A percentile compares a stretch with the other conserved stretches of the same genome.
phyloP scores from a whole-genome alignment of 2,797 vertebrate species.

The Heliangelus exortis region DNA sequence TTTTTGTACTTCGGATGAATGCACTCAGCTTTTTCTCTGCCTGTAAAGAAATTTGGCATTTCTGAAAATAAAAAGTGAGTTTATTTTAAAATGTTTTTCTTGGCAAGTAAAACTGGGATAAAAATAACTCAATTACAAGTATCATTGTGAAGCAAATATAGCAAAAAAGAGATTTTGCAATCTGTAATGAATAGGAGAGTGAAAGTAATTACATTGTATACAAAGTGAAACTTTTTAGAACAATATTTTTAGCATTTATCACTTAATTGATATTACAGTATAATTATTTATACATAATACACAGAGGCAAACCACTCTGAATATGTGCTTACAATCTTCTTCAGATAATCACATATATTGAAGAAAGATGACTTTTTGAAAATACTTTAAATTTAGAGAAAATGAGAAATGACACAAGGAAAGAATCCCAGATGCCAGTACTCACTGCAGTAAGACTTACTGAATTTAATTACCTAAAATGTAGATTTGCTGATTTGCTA shows the following conservation, averaged over 20 bases:
- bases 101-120: not conserved
- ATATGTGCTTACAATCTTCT: not conserved
- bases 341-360: not conserved
- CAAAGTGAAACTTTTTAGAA: not conserved
- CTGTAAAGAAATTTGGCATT: not conserved
- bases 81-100: not conserved
- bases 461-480: conserved; percentile 42
- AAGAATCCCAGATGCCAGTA: not conserved
- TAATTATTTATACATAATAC: not conserved
- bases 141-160: not conserved
- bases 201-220: not conserved
- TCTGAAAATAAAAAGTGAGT: not conserved
- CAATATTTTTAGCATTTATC: not conserved
- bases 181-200: not conserved
- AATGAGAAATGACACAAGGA: not conserved
- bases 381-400: not conserved
- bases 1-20: not conserved
- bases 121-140: not conserved
- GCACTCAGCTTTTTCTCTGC: not conserved
- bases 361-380: not conserved
- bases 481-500: not conserved
- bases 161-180: not conserved
- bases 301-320: not conserved
- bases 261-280: not conserved
- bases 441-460: not conserved